Conservation (phyloP, 1,140 invertebrate species). For the Oryctes rhinoceros region DNA sequence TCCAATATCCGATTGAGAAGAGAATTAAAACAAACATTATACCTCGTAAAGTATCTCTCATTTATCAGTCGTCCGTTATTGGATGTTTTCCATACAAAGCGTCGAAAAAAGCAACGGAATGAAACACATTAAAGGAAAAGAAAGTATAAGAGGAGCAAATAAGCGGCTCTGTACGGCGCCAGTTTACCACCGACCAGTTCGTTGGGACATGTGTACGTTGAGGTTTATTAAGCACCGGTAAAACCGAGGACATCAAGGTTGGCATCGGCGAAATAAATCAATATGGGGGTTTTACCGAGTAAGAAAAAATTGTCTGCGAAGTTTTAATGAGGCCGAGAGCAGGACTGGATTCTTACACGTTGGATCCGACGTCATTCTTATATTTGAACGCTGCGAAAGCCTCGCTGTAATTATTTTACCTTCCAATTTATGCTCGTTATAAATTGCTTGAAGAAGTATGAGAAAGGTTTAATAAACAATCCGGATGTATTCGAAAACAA, state of each 20-base stretch:
- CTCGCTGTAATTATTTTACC: too few species aligned
- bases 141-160: not conserved
- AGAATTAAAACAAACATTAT: not conserved
- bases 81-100: not conserved
- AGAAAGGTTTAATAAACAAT: too few species aligned
- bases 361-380: not conserved
- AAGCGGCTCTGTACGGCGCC: not conserved
- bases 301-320: conserved; percentile 1
- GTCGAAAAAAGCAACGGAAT: too few species aligned
- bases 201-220: not conserved
- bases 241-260: not conserved
- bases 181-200: not conserved
- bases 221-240: conserved; percentile 3
- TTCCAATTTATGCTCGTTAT: too few species aligned
- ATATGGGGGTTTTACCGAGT: not conserved
- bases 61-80: not conserved
- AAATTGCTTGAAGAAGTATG: too few species aligned
- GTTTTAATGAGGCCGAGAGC: not conserved
- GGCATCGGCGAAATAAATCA: not conserved
- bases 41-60: not conserved
- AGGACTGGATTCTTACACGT: not conserved
- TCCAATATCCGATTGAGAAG: not conserved
- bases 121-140: not conserved
- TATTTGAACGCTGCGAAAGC: too few species aligned
- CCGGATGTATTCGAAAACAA: not conserved